Percentiles rank a stretch among this genome's conserved stretches.
Evolutionary conservation across 2,888 invertebrate genomes (phyloP).

Genomic region (Drosophila vallismaia): DNA sequence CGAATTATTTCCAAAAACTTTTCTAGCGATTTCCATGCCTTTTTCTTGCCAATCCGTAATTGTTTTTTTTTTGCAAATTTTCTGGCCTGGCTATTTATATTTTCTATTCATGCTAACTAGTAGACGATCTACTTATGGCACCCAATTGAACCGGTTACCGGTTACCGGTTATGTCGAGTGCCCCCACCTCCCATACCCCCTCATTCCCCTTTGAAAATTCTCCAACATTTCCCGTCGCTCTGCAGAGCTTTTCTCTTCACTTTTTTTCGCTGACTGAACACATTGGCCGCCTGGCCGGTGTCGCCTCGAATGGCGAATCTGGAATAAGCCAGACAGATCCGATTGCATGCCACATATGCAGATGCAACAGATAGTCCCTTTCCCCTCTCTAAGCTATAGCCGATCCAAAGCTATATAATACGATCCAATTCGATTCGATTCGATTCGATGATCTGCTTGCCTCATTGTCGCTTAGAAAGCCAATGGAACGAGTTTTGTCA

Average conservation of each 20-base stretch:
- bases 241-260: constrained; percentile 12
- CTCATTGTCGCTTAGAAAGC: constrained; percentile 65
- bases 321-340: constrained; percentile 41
- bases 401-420: neutral
- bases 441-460: constrained; percentile 29
- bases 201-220: neutral
- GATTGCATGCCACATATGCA: constrained; percentile 44
- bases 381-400: neutral
- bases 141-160: constrained; percentile 4
- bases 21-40: too few species aligned
- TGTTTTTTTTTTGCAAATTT: neutral
- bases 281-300: neutral
- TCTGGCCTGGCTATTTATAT: neutral
- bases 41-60: too few species aligned
- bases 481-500: constrained; percentile 73
- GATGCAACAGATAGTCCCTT: constrained; percentile 35
- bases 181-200: neutral
- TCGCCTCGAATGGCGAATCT: constrained; percentile 32
- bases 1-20: too few species aligned
- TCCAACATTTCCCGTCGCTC: neutral
- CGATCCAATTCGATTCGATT: constrained; percentile 1
- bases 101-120: neutral
- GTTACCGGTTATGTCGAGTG: neutral
- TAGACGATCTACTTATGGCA: neutral
- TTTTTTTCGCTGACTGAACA: constrained; percentile 22